Conservation (phyloP, 2,888 invertebrate species). For the Rapana venosa region DNA sequence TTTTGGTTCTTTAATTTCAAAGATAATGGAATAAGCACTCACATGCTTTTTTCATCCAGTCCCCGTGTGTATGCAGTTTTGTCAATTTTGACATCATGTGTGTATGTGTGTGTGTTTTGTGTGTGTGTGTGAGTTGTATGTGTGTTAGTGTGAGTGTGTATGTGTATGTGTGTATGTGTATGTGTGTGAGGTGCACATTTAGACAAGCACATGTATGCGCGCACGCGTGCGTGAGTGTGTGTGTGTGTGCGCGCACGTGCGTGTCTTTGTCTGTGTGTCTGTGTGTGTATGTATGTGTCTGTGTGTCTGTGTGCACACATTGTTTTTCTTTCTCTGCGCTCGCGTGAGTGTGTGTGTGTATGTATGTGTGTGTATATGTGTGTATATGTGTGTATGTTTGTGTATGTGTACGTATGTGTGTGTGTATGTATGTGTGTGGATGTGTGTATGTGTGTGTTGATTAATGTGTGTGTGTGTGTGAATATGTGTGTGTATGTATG, state of each 20-base stretch:
- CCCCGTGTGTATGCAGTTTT: not conserved
- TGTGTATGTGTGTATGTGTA: not conserved
- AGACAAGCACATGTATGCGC: too few species aligned
- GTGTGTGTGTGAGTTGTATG: not conserved
- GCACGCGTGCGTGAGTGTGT: too few species aligned
- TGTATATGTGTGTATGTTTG: not conserved
- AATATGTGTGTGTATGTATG: too few species aligned
- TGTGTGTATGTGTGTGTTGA: not conserved
- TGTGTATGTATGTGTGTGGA: not conserved
- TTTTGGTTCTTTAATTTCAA: too few species aligned
- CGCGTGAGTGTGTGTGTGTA: not conserved
- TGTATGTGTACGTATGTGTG: not conserved
- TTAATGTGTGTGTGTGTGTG: too few species aligned
- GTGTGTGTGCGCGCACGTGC: too few species aligned
- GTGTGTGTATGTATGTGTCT: not conserved
- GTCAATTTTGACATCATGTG: too few species aligned
- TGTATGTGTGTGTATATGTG: not conserved
- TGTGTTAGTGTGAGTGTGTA: not conserved
- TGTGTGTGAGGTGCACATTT: too few species aligned
- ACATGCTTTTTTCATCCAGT: too few species aligned
- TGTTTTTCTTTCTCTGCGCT: not conserved
- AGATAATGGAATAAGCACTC: too few species aligned
- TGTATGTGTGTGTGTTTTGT: not conserved
- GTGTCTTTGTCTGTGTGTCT: too few species aligned
- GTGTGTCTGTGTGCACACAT: not conserved